Conservation (phyloP, 1,140 invertebrate species). For the Pogonomyrmex californicus region DNA sequence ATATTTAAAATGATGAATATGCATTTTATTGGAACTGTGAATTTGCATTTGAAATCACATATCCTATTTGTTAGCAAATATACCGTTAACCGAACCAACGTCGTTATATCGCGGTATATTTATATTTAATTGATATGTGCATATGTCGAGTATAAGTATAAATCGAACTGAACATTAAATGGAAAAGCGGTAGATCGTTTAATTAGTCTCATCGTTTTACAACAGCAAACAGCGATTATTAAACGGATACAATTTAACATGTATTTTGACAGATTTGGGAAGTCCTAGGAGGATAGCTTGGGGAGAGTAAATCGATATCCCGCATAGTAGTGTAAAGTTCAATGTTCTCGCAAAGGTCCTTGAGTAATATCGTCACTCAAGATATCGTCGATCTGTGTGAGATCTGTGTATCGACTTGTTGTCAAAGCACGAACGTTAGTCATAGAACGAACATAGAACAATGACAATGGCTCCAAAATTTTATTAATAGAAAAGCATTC, state of each 20-base stretch:
- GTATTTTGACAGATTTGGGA: neutral
- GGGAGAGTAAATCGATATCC: constrained; percentile 50
- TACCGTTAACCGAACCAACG: neutral
- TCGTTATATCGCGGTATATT: neutral
- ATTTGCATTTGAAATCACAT: neutral
- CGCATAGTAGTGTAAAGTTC: constrained; percentile 39
- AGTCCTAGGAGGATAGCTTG: neutral
- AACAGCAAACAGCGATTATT: neutral
- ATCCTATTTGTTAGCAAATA: neutral
- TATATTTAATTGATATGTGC: neutral
- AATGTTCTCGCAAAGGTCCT: constrained; percentile 61
- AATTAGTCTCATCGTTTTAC: neutral
- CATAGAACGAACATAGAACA: constrained; percentile 1
- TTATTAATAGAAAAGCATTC: neutral
- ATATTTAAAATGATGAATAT: neutral
- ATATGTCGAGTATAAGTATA: neutral
- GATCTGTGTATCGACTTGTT: neutral
- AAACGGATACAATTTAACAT: constrained; percentile 15
- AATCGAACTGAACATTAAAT: constrained; percentile 5
- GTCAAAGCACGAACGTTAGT: neutral
- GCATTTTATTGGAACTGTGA: neutral
- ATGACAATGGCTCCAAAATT: neutral
- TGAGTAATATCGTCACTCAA: constrained; percentile 35
- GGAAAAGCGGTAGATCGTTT: constrained; percentile 12
- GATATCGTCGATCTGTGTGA: constrained; percentile 42